phyloP scores from a whole-genome alignment of 2,888 invertebrate genomes.

The Syritta pipiens region DNA sequence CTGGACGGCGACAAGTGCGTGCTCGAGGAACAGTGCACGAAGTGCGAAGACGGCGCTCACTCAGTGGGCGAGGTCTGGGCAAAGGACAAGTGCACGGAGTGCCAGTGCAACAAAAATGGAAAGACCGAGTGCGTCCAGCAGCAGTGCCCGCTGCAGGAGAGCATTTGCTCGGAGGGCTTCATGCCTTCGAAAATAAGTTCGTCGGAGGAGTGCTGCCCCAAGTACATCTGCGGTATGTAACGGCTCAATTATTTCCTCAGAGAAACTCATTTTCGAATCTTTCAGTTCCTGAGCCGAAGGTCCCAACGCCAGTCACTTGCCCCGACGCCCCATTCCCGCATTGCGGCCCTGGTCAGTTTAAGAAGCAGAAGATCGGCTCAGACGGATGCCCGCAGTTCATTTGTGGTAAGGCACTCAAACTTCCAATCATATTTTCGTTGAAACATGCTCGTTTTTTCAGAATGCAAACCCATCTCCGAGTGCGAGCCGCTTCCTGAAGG shows the following conservation, averaged over 20 bases:
- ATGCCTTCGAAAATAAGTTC: slow-evolving; percentile 81
- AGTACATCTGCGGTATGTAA: slow-evolving; percentile 82
- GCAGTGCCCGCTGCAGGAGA: slow-evolving; percentile 81
- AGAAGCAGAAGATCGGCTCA: slow-evolving; percentile 83
- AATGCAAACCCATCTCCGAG: slow-evolving; percentile 86
- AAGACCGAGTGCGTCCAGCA: slow-evolving; percentile 83
- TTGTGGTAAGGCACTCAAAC: slow-evolving; percentile 82
- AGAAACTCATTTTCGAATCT: not conserved
- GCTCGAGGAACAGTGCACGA: slow-evolving; percentile 83
- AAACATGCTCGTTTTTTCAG: slow-evolving; percentile 77
- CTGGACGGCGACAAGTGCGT: slow-evolving; percentile 87
- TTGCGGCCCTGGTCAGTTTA: slow-evolving; percentile 86
- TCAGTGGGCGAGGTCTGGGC: slow-evolving; percentile 84
- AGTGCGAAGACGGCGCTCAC: slow-evolving; percentile 87
- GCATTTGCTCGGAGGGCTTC: slow-evolving; percentile 83
- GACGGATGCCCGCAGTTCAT: slow-evolving; percentile 87
- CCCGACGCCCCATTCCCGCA: slow-evolving; percentile 84
- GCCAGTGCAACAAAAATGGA: slow-evolving; percentile 83
- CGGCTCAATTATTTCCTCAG: not conserved
- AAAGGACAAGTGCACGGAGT: slow-evolving; percentile 86
- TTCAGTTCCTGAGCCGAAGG: slow-evolving; percentile 81
- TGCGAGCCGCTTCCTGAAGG: slow-evolving; percentile 81
- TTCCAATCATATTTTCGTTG: not conserved
- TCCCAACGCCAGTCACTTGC: slow-evolving; percentile 80
- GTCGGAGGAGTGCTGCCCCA: slow-evolving; percentile 85